phyloP scores from a whole-genome alignment of 2,888 invertebrate species.

The Tachina fera region DNA sequence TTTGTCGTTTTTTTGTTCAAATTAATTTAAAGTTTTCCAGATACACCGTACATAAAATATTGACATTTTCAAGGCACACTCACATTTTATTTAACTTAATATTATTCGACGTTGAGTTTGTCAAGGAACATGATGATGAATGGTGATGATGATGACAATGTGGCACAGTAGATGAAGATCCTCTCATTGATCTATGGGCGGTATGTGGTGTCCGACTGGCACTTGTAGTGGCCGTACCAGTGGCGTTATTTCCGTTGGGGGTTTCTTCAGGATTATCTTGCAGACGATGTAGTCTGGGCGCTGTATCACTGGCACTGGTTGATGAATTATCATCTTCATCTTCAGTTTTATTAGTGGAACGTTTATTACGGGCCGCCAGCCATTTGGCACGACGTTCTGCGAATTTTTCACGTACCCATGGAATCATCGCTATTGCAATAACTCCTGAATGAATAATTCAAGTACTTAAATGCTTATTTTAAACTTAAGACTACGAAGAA shows the following conservation, averaged over 20 bases:
- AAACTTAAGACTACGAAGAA: background rate
- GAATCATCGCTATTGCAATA: conserved; percentile 78
- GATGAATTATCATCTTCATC: conserved; percentile 61
- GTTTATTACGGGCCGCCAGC: conserved; percentile 79
- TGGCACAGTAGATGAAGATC: conserved; percentile 29
- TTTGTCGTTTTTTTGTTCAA: conserved; percentile 23
- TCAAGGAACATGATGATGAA: conserved; percentile 66
- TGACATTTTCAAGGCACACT: conserved; percentile 38
- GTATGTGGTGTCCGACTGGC: conserved; percentile 50
- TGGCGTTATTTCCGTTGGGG: background rate
- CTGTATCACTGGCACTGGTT: conserved; percentile 56
- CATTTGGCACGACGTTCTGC: conserved; percentile 82
- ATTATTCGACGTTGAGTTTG: conserved; percentile 63
- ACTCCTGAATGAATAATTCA: conserved; percentile 10
- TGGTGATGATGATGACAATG: conserved; percentile 67
- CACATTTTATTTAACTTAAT: conserved; percentile 68
- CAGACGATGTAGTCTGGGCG: conserved; percentile 62
- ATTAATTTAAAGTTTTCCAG: conserved; percentile 35
- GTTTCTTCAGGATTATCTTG: conserved; percentile 65
- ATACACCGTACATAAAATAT: background rate
- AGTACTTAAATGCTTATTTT: conserved; percentile 15
- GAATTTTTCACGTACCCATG: conserved; percentile 83
- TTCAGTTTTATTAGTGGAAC: conserved; percentile 63
- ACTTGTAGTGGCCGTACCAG: conserved; percentile 17
- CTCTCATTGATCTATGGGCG: conserved; percentile 61